Percentiles rank a stretch among this genome's conserved stretches.
Evolutionary conservation across 2,888 invertebrate genomes (phyloP).

Genomic region (Eugnorisma glareosa): DNA sequence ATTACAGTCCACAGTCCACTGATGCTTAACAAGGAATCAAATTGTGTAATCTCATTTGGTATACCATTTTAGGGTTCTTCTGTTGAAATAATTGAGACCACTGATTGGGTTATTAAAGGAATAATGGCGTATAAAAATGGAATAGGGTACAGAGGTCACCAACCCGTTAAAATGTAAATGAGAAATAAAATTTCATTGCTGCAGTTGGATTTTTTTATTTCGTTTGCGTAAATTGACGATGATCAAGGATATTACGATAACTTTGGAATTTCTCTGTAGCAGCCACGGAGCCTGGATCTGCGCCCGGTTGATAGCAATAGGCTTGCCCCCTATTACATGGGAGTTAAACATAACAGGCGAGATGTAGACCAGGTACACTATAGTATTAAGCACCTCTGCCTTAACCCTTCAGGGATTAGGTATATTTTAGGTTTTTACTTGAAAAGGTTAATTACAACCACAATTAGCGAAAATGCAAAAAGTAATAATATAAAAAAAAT

Average conservation of each 20-base stretch:
- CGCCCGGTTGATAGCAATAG: not conserved
- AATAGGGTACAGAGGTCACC: constrained; percentile 7
- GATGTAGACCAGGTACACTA: not conserved
- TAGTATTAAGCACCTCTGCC: not conserved
- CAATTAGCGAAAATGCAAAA: not conserved
- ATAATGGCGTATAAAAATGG: constrained; percentile 21
- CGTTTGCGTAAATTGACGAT: not conserved
- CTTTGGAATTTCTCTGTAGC: not conserved
- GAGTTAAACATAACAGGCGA: not conserved
- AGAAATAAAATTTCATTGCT: not conserved
- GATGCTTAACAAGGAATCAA: constrained; percentile 61
- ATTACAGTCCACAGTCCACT: constrained; percentile 60
- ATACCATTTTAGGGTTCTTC: constrained; percentile 46
- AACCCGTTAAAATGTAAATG: constrained; percentile 3
- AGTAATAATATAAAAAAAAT: not conserved
- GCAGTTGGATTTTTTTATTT: not conserved
- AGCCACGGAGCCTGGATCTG: not conserved
- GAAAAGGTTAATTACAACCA: not conserved
- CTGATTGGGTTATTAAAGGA: constrained; percentile 43
- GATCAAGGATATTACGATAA: too few relatives aligned
- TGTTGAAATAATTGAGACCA: constrained; percentile 43
- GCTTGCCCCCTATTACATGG: not conserved
- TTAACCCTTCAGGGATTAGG: not conserved
- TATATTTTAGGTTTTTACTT: not conserved
- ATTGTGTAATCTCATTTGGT: constrained; percentile 61